Evolutionary conservation across 1,140 invertebrate genomes (phyloP).

Genomic region (Aphelinus certus): DNA sequence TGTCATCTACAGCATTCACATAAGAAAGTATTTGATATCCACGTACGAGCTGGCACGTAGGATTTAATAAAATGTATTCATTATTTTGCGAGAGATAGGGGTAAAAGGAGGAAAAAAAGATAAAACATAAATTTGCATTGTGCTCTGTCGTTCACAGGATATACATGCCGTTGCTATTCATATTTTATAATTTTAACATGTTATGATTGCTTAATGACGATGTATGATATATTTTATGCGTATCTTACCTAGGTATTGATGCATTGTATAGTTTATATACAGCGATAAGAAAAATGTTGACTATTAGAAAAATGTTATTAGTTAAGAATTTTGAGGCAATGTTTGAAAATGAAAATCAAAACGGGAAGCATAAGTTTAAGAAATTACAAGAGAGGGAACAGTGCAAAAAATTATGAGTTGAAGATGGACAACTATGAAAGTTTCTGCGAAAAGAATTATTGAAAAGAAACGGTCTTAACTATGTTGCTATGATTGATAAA

Average conservation of each 20-base stretch:
- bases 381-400: slow-evolving; percentile 11
- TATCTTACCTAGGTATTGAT: slow-evolving; percentile 54
- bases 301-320: slow-evolving; percentile 39
- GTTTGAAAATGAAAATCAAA: slow-evolving; percentile 34
- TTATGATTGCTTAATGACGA: slow-evolving; percentile 51
- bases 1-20: slow-evolving; percentile 43
- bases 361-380: slow-evolving; percentile 16
- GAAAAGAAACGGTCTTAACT: slow-evolving; percentile 20
- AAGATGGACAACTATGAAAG: slow-evolving; percentile 21
- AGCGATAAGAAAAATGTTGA: slow-evolving; percentile 32
- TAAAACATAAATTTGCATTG: slow-evolving; percentile 32
- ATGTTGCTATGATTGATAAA: slow-evolving; percentile 36
- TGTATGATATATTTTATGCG: slow-evolving; percentile 60
- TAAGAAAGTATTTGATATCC: slow-evolving; percentile 48
- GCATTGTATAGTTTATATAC: slow-evolving; percentile 48
- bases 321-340: slow-evolving; percentile 27
- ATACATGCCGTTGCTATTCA: slow-evolving; percentile 49
- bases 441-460: slow-evolving; percentile 35
- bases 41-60: slow-evolving; percentile 43
- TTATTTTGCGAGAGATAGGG: slow-evolving; percentile 1
- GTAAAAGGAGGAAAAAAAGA: slow-evolving; percentile 26
- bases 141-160: slow-evolving; percentile 49
- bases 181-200: slow-evolving; percentile 62
- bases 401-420: slow-evolving; percentile 6
- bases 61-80: slow-evolving; percentile 34